Evolutionary conservation across 2,113 vertebrate genomes (phyloP).

Genomic region (Clupea harengus): DNA sequence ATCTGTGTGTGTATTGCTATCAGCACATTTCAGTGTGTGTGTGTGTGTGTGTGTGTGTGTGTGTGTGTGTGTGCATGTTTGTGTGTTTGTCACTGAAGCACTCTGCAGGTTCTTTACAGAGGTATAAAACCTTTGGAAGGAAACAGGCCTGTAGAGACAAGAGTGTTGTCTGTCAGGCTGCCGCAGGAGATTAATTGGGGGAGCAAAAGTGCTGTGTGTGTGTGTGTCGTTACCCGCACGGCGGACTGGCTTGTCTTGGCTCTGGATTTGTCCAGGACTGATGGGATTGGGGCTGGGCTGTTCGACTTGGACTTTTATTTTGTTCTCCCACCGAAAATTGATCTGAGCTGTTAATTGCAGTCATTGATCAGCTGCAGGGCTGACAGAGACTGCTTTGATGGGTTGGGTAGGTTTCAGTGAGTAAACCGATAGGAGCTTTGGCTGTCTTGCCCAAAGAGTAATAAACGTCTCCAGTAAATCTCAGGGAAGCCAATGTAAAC

Average conservation of each 20-base stretch:
- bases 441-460: conserved; percentile 33
- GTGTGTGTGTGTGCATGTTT: not conserved
- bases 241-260: conserved; percentile 51
- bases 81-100: not conserved
- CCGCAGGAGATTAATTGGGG: not conserved
- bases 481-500: conserved; percentile 30
- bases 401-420: conserved; percentile 15
- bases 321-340: conserved; percentile 42
- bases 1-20: not conserved
- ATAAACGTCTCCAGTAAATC: conserved; percentile 39
- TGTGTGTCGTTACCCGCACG: conserved; percentile 48
- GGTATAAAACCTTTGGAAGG: conserved; percentile 14
- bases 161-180: not conserved
- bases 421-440: conserved; percentile 5
- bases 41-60: not conserved
- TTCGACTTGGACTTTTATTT: conserved; percentile 41
- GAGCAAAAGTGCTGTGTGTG: not conserved
- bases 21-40: not conserved
- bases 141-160: not conserved
- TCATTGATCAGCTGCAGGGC: conserved; percentile 56
- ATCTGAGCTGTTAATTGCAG: conserved; percentile 59
- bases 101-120: not conserved
- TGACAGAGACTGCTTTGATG: conserved; percentile 33
- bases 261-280: conserved; percentile 50
- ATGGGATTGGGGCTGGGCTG: conserved; percentile 45